A percentile compares a stretch with the other conserved stretches of the same genome.
Evolutionary conservation across 2,113 vertebrate genomes (phyloP).

Genomic region (Scalopus aquaticus): DNA sequence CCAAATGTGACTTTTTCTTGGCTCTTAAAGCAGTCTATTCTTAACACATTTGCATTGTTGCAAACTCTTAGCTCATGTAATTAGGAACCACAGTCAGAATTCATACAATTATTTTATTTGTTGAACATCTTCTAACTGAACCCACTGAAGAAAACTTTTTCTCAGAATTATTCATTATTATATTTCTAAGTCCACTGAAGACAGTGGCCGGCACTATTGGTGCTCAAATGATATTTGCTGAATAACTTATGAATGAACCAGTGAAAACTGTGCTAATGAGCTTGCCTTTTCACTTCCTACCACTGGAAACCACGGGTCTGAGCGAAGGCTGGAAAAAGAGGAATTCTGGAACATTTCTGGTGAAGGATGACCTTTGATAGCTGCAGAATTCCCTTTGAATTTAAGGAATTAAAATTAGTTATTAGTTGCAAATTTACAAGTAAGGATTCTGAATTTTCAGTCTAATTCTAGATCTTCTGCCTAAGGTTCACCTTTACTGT

Average conservation of each 20-base stretch:
- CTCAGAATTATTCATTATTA: background rate
- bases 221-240: constrained; percentile 21
- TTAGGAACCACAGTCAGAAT: background rate
- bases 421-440: constrained; percentile 22
- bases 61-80: constrained; percentile 36
- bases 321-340: background rate
- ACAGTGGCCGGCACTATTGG: background rate
- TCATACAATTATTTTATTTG: background rate
- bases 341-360: constrained; percentile 35
- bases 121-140: background rate
- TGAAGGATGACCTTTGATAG: background rate
- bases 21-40: background rate
- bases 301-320: background rate
- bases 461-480: constrained; percentile 22
- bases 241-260: constrained; percentile 54
- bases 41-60: background rate
- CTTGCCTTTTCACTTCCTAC: constrained; percentile 8
- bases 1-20: background rate
- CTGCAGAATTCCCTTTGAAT: constrained; percentile 6
- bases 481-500: background rate
- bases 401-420: constrained; percentile 50
- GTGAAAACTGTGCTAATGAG: constrained; percentile 32
- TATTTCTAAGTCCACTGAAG: background rate
- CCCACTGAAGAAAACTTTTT: background rate
- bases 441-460: background rate